These are phyloP conservation scores for Drosophila pseudotakahashii DNA, from an alignment of 2,888 invertebrate species.

Conservation along the genomic window DNA sequence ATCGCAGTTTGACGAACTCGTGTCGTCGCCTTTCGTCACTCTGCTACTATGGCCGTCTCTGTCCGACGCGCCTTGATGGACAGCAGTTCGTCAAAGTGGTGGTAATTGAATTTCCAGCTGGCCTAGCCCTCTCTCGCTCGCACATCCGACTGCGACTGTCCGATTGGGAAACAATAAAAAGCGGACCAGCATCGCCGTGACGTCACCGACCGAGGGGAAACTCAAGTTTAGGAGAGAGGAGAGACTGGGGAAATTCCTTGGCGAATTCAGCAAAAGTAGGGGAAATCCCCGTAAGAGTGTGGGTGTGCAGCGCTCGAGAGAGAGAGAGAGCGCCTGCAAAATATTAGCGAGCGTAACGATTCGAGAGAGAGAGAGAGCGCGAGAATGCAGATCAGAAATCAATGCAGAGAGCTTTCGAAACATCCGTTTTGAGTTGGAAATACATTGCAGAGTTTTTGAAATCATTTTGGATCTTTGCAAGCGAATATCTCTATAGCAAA, in stretches of 20 bases:
- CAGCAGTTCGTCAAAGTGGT: constrained; percentile 83
- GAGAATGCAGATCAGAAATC: constrained; percentile 6
- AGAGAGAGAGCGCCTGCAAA: constrained; percentile 16
- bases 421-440: constrained; percentile 10
- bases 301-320: constrained; percentile 47
- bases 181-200: constrained; percentile 45
- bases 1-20: constrained; percentile 78
- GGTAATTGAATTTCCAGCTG: constrained; percentile 75
- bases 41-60: constrained; percentile 58
- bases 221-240: not conserved
- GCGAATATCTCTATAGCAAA: not conserved
- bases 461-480: not conserved
- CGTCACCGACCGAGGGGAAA: constrained; percentile 58
- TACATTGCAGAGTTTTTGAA: not conserved
- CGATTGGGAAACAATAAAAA: constrained; percentile 66
- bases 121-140: constrained; percentile 33
- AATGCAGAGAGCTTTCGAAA: constrained; percentile 1
- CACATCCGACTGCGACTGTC: constrained; percentile 55
- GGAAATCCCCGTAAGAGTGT: constrained; percentile 45
- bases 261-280: constrained; percentile 67
- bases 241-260: constrained; percentile 53
- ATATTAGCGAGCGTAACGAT: not conserved
- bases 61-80: constrained; percentile 73
- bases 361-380: not conserved
- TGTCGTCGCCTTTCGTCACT: constrained; percentile 78